Base-by-base conservation (phyloP, 1,140 invertebrate species). In the Phenacoccus solenopsis region DNA sequence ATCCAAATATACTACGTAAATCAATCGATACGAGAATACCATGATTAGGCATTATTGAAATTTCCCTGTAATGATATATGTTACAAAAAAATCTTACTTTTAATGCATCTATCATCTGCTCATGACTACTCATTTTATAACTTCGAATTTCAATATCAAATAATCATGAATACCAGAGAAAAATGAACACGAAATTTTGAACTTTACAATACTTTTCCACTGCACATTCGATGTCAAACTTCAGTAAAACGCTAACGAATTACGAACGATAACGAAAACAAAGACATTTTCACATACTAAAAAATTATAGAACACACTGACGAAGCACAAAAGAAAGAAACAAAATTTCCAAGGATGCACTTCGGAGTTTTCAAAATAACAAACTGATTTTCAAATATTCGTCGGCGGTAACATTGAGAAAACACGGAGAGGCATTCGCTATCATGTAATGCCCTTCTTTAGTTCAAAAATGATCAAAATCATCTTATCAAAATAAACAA, bases 11-110 rank as follows among this genome's bases (percentile, higher is more conserved):
- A 49, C 16, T 9, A n/a, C 38, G 38, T 49, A 49, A n/a, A 49
- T 49, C 38, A 49, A 49, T 49, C 38, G 16, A 49, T 49, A 49
- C 16, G 4, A 2, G 16, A 49, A 9, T 16, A 49, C 4, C 38
- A 49, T 49, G 38, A 49, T 49, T 49, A 49, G 38, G 38, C 38
- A n/a, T 49, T 49, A 49, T 49, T 49, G 38, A 49, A n/a, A 49
- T 49, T 9, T 49, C 16, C 20, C 16, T 9, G 12, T 49, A 3
- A 4, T 16, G 38, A 5, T 13, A 32, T 13, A n/a, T n/a, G n/a
- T n/a, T n/a, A 16, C 16, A 49, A 49, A 3, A 2, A 16, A 10
- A 49, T 16, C 38, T 49, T 49, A 49, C 38, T n/a, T 49, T 49
- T 16, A 49, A 49, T 49, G 38, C 38, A 9, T 49, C 38, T 9